Base-by-base conservation (phyloP, 2,888 invertebrate species). In the Macrosiphum euphorbiae region DNA sequence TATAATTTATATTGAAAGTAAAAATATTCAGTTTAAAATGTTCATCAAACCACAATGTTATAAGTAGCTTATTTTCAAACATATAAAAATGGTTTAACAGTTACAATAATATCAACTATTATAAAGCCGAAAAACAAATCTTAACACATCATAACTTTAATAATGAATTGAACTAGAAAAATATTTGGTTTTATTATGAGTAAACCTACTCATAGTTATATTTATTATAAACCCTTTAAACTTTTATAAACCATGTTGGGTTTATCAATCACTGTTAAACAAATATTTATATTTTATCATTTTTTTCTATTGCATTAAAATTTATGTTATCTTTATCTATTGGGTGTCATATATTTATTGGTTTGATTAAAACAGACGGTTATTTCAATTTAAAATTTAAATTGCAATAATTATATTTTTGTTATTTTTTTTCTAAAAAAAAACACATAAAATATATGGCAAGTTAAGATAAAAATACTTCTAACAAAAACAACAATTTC, bases 1-100 rank as follows among this genome's bases (percentile, higher is more conserved):
- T 78, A 35, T 78, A 78, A 78, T 78, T 78, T 78, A 78, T 78
- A 78, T 78, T 78, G 35, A 78, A 78, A 78, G 20, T 78, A 41
- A 41, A 78, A 78, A 78, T 78, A 78, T 20, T 78, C 8, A 78
- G 41, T 35, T 78, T n/a, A 67, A 67, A 67, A n/a, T 67, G 13
- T 5, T 35, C 20, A 20, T 35, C 20, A 20, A 78, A 78, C 11
- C 78, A 78, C 7, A 78, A 20, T 78, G 7, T 35, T 35, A 52
- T 16, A 35, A 67, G n/a, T 67, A 20, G 20, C 20, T 35, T 35
- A 7, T 20, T 35, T 35, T 20, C 0, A 20, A 78, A 78, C 20
- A 35, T 35, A 35, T 78, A 20, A 78, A 78, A 35, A 78, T 78
- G 8, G 35, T 35, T 78, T 8, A 78, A 41, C 7, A 20, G 3